Conservation (phyloP, 2,797 vertebrate genomes). For the Peromyscus aztecus region DNA sequence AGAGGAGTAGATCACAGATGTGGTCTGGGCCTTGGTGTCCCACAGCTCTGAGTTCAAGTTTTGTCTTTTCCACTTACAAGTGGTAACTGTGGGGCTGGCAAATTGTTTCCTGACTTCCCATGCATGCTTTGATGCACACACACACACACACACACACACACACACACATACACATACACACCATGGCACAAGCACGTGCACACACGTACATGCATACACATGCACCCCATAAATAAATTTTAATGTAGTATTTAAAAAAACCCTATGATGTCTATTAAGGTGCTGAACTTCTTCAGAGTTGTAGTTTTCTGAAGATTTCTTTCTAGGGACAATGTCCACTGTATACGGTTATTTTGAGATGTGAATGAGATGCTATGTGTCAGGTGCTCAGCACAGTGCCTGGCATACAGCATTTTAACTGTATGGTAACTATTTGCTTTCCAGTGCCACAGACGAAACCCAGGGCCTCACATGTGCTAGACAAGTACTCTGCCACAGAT, state of each 20-base stretch:
- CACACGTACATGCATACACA: background rate
- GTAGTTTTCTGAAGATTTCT: background rate
- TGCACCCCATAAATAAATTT: background rate
- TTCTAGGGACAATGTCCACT: background rate
- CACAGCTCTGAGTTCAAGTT: background rate
- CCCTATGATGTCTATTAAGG: background rate
- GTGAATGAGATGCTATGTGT: background rate
- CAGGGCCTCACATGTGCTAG: background rate
- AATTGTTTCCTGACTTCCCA: background rate
- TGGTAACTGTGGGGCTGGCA: background rate
- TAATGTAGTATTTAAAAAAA: background rate
- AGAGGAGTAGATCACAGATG: background rate
- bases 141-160: background rate
- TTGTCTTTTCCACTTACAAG: background rate
- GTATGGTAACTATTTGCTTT: background rate
- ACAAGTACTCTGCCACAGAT: background rate
- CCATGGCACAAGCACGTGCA: background rate
- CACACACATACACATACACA: background rate
- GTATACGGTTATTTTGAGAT: background rate
- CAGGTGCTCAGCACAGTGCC: background rate
- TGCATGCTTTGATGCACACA: background rate
- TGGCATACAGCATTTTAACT: background rate
- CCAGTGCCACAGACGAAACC: background rate
- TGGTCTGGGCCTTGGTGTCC: background rate
- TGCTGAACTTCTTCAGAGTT: constrained; percentile 33